Conservation (phyloP, 2,797 vertebrate species). For the Gymnocypris eckloni region DNA sequence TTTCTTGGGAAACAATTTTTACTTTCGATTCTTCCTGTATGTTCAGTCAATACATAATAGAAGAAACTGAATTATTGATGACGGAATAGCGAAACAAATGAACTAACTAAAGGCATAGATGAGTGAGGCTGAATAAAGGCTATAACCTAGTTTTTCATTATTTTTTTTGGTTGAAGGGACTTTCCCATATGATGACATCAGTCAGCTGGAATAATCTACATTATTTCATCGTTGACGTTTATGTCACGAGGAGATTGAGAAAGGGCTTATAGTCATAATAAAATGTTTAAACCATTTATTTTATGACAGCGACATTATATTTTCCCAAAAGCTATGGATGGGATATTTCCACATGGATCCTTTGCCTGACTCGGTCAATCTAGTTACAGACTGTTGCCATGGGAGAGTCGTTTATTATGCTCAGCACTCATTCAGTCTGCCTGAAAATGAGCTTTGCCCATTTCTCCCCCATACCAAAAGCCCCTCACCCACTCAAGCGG, state of each 20-base stretch:
- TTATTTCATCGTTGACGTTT: not conserved
- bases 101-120: not conserved
- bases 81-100: not conserved
- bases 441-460: slow-evolving; percentile 32
- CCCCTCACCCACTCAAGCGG: slow-evolving; percentile 27
- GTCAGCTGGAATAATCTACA: not conserved
- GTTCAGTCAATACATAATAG: not conserved
- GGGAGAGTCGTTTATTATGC: slow-evolving; percentile 44
- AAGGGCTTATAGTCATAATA: not conserved
- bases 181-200: slow-evolving; percentile 26
- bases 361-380: slow-evolving; percentile 21
- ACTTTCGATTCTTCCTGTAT: slow-evolving; percentile 14
- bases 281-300: not conserved
- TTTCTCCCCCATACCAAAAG: slow-evolving; percentile 25
- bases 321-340: not conserved
- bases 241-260: not conserved
- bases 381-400: slow-evolving; percentile 33
- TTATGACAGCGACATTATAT: not conserved
- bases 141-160: not conserved
- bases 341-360: not conserved
- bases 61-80: slow-evolving; percentile 13
- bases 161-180: not conserved
- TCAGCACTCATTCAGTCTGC: slow-evolving; percentile 29
- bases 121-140: not conserved
- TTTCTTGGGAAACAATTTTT: slow-evolving; percentile 11